Conservation (phyloP, 2,888 invertebrate genomes). For the Altica lythri region DNA sequence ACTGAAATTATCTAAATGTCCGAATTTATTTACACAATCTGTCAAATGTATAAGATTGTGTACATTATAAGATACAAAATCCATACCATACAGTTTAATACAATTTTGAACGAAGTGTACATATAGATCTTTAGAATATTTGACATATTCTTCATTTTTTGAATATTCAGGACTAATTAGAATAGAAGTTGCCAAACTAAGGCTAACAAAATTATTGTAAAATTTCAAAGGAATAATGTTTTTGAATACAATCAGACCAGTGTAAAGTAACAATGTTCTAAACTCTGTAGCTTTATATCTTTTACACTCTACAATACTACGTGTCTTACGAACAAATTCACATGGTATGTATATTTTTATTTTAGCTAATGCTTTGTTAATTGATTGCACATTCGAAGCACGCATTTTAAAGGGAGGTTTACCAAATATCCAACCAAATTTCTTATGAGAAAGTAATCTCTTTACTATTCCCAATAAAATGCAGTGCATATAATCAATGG, state of each 20-base stretch:
- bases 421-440: slow-evolving; percentile 21
- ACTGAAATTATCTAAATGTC: slow-evolving; percentile 11
- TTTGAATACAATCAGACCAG: slow-evolving; percentile 23
- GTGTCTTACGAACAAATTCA: slow-evolving; percentile 27
- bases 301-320: slow-evolving; percentile 25
- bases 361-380: slow-evolving; percentile 7
- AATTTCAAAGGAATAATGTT: slow-evolving; percentile 14
- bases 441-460: slow-evolving; percentile 11
- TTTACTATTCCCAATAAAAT: not conserved
- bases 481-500: slow-evolving; percentile 12
- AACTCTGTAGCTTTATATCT: slow-evolving; percentile 31
- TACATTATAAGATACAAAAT: slow-evolving; percentile 18
- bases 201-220: slow-evolving; percentile 28
- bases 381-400: slow-evolving; percentile 10
- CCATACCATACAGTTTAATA: slow-evolving; percentile 13
- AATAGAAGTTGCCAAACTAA: slow-evolving; percentile 22
- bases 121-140: slow-evolving; percentile 25
- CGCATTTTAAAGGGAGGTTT: slow-evolving; percentile 27
- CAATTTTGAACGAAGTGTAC: slow-evolving; percentile 23
- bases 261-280: slow-evolving; percentile 23
- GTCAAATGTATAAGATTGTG: slow-evolving; percentile 21
- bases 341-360: slow-evolving; percentile 26
- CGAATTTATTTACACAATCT: slow-evolving; percentile 12
- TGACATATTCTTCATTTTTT: slow-evolving; percentile 11
- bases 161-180: slow-evolving; percentile 8